A percentile compares a stretch with the other conserved stretches of the same genome.
These are phyloP conservation scores for Desoria tigrina DNA, from an alignment of 2,888 invertebrate species.

Conservation along the genomic window DNA sequence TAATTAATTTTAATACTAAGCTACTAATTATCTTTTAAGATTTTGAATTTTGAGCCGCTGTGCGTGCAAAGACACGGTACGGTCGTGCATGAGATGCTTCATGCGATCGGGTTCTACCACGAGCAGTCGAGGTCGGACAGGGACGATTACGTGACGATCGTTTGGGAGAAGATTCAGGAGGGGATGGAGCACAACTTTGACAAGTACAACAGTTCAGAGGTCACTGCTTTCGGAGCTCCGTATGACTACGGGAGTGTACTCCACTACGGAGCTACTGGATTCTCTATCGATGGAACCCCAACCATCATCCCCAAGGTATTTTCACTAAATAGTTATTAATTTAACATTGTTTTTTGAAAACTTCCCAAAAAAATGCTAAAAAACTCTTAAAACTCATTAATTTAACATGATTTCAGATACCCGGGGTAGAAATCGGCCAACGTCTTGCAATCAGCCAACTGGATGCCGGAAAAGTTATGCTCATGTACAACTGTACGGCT, in stretches of 20 bases:
- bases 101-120: slow-evolving; percentile 58
- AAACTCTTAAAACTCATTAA: too few relatives aligned
- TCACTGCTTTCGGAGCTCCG: slow-evolving; percentile 67
- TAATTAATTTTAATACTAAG: not conserved
- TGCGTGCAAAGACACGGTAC: slow-evolving; percentile 37
- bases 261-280: slow-evolving; percentile 71
- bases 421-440: slow-evolving; percentile 53
- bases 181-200: slow-evolving; percentile 65
- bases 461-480: slow-evolving; percentile 53
- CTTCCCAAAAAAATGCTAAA: not conserved
- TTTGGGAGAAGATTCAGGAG: slow-evolving; percentile 55
- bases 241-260: slow-evolving; percentile 74
- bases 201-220: slow-evolving; percentile 66
- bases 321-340: not conserved
- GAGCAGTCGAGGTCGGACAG: slow-evolving; percentile 58
- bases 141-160: slow-evolving; percentile 56
- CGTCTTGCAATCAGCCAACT: slow-evolving; percentile 49
- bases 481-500: slow-evolving; percentile 50
- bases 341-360: not conserved
- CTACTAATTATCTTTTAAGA: slow-evolving; percentile 55
- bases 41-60: slow-evolving; percentile 61
- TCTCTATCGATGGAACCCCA: slow-evolving; percentile 67
- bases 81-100: slow-evolving; percentile 58
- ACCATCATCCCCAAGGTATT: slow-evolving; percentile 68
- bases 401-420: slow-evolving; percentile 26